Percentiles rank a stretch among this genome's conserved stretches.
Evolutionary conservation across 2,888 invertebrate species (phyloP).

Genomic region (Eupithecia insigniata): DNA sequence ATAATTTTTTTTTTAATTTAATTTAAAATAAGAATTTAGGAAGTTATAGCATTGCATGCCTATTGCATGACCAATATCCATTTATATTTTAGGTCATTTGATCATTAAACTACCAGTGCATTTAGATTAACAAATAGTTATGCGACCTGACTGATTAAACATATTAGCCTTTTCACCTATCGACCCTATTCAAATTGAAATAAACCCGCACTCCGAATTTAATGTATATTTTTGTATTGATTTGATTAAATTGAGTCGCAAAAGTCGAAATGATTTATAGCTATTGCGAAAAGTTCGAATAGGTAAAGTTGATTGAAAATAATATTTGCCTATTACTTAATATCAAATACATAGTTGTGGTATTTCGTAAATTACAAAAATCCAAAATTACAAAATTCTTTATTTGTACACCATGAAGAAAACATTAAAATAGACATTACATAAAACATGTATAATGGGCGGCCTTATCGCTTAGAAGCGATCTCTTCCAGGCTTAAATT

Average conservation of each 20-base stretch:
- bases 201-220: not conserved
- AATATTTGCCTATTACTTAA: not conserved
- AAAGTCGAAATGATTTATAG: constrained; percentile 1
- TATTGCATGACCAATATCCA: not conserved
- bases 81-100: not conserved
- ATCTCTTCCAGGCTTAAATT: too few relatives aligned
- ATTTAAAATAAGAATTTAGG: not conserved
- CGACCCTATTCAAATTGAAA: constrained; percentile 10
- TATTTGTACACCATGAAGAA: too few relatives aligned
- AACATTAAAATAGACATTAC: too few relatives aligned
- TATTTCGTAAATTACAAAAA: not conserved
- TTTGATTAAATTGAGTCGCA: constrained; percentile 5
- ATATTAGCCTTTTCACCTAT: constrained; percentile 18
- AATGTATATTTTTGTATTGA: constrained; percentile 9
- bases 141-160: constrained; percentile 6
- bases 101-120: not conserved
- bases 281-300: not conserved
- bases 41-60: not conserved
- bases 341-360: not conserved
- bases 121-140: not conserved
- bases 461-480: too few relatives aligned
- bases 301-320: constrained; percentile 9
- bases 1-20: too few relatives aligned
- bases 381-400: too few relatives aligned
- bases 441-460: too few relatives aligned